phyloP scores from a whole-genome alignment of 2,888 invertebrate species.

The Conistra vaccinii region DNA sequence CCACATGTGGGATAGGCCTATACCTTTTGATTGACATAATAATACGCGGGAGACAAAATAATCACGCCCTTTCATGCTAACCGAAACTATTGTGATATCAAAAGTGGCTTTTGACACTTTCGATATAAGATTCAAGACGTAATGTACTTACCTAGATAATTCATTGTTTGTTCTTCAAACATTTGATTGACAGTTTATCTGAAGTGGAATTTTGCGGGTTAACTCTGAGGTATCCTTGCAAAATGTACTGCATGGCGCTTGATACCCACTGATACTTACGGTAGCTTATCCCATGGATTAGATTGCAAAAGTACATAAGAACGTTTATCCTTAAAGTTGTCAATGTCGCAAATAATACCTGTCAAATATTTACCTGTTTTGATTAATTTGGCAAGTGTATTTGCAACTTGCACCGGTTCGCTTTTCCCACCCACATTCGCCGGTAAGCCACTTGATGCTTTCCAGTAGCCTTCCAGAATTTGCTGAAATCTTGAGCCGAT shows the following conservation, averaged over 20 bases:
- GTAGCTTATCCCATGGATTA: not conserved
- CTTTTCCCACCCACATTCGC: too few species aligned
- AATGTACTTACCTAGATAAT: not conserved
- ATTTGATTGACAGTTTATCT: constrained; percentile 51
- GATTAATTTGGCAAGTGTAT: too few species aligned
- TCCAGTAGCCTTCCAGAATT: too few species aligned
- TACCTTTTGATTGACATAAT: constrained; percentile 40
- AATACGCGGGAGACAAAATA: constrained; percentile 15
- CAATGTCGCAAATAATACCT: too few species aligned
- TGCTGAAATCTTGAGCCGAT: too few species aligned
- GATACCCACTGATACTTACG: not conserved
- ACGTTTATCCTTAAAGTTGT: too few species aligned
- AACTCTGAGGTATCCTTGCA: constrained; percentile 5
- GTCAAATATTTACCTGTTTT: too few species aligned
- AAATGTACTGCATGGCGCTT: not conserved
- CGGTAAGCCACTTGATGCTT: too few species aligned
- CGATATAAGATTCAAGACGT: not conserved
- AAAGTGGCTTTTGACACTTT: not conserved
- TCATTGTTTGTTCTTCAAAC: not conserved
- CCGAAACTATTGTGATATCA: constrained; percentile 15
- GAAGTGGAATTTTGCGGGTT: constrained; percentile 23
- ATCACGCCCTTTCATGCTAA: constrained; percentile 30
- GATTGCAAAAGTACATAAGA: not conserved
- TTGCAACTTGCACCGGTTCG: too few species aligned
- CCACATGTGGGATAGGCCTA: constrained; percentile 3